Conservation (phyloP, 2,113 vertebrate genomes). For the Jacana jacana region DNA sequence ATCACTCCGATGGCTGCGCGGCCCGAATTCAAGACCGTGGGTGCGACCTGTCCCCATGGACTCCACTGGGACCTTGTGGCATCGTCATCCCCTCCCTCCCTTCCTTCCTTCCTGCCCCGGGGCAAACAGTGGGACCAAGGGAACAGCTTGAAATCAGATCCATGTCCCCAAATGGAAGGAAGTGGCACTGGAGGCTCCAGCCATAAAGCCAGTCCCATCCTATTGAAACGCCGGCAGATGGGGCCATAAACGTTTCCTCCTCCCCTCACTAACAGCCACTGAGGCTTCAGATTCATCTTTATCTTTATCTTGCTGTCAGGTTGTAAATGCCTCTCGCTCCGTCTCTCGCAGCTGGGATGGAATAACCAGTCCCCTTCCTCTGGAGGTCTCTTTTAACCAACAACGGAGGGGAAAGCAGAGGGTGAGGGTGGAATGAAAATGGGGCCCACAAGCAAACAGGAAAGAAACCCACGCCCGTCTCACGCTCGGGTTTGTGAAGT, state of each 20-base stretch:
- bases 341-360: conserved; percentile 69
- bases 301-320: conserved; percentile 75
- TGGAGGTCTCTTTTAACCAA: conserved; percentile 39
- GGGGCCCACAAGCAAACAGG: background rate
- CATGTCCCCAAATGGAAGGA: conserved; percentile 70
- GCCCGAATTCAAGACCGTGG: background rate
- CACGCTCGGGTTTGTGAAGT: accelerated
- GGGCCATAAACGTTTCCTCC: conserved; percentile 77
- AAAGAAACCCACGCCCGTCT: background rate
- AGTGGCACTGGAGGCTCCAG: conserved; percentile 69
- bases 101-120: conserved; percentile 65
- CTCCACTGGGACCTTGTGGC: background rate
- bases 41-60: background rate
- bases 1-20: background rate
- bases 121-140: conserved; percentile 51
- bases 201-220: conserved; percentile 67
- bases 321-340: conserved; percentile 76
- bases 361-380: conserved; percentile 67
- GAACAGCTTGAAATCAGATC: conserved; percentile 74
- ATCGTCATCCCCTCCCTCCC: background rate
- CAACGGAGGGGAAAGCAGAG: background rate
- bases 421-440: background rate
- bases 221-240: conserved; percentile 74
- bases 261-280: conserved; percentile 61
- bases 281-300: conserved; percentile 69